Conservation (phyloP, 2,797 vertebrate genomes). For the Selene dorsalis region DNA sequence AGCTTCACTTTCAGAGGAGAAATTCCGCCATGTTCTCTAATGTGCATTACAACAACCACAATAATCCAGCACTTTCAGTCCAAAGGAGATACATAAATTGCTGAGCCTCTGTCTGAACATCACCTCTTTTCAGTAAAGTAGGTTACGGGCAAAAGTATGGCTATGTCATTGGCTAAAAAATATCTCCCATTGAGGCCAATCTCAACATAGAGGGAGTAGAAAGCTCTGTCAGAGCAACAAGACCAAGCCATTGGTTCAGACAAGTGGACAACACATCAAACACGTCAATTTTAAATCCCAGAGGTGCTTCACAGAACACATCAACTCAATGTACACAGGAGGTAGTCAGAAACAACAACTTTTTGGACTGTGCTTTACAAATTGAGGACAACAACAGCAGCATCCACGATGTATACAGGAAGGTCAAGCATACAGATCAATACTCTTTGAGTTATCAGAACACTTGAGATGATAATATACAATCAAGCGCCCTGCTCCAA, state of each 20-base stretch:
- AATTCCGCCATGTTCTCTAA: too few species aligned
- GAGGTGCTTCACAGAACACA: not conserved
- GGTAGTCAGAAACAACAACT: not conserved
- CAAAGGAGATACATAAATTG: too few species aligned
- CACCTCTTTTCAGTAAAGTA: too few species aligned
- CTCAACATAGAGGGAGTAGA: not conserved
- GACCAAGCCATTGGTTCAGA: not conserved
- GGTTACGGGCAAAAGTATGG: too few species aligned
- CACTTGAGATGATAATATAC: not conserved
- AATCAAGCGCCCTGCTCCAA: not conserved
- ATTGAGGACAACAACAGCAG: too few species aligned
- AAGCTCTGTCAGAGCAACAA: not conserved
- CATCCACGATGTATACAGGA: not conserved
- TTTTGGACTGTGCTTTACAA: too few species aligned
- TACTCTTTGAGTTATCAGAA: not conserved
- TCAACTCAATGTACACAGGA: not conserved
- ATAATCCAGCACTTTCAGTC: too few species aligned
- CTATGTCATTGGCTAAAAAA: too few species aligned
- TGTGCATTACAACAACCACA: too few species aligned
- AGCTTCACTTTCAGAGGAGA: too few species aligned
- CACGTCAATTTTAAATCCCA: not conserved
- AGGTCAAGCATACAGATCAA: not conserved
- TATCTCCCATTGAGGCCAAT: too few species aligned
- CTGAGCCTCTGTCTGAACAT: too few species aligned
- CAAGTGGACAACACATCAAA: not conserved